Evolutionary conservation across 2,113 vertebrate genomes (phyloP), one percentile per base, ranked within the genome.

Genomic region (Heliornis fulica): DNA sequence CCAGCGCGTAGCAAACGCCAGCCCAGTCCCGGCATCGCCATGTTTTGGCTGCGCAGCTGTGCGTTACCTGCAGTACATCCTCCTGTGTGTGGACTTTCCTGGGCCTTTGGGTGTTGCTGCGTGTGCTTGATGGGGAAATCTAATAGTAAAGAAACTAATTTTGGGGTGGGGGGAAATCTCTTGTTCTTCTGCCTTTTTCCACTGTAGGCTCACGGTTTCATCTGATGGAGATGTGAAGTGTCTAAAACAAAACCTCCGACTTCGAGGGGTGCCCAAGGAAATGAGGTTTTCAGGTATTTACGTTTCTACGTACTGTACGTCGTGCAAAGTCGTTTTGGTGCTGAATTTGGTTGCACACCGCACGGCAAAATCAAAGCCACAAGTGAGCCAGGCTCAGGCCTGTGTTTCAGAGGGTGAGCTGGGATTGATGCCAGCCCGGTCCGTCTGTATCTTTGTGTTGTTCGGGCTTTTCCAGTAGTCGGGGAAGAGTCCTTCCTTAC

Each of bases 1-100:
- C 38, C 16, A 5, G 6, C 0, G 32, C 5, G 3, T 2, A 15
- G 5, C 25, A 34, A n/a, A 29, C 10, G 3, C 1, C 5, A 9
- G 5, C 10, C 13, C 21, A 20, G 16, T 23, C 15, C n/a, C 5
- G 84, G 56, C 65, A 5, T 18, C 29, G 3, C 16, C 10, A 1
- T 0, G 10, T 12, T 65, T 40, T 15, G 23, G 48, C 50, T 43
- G 2, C 31, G 3, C 8, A 2, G n/a, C n/a, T n/a, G n/a, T 2
- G 2, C 1, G 15, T 20, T 4, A 23, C 28, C 46, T 29, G 7
- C 20, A 16, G 26, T 4, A 38, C 23, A 20, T 45, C 34, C 50
- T 45, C n/a, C 50, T 1, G 16, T 11, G 5, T 38, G 26, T 4
- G 4, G 36, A 13, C 21, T 60, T 71, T 60, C 21, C 45, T 5